Evolutionary conservation across 2,797 vertebrate genomes (phyloP), one percentile per base, ranked within the genome.

Genomic region (Hoplostethus mediterraneus): DNA sequence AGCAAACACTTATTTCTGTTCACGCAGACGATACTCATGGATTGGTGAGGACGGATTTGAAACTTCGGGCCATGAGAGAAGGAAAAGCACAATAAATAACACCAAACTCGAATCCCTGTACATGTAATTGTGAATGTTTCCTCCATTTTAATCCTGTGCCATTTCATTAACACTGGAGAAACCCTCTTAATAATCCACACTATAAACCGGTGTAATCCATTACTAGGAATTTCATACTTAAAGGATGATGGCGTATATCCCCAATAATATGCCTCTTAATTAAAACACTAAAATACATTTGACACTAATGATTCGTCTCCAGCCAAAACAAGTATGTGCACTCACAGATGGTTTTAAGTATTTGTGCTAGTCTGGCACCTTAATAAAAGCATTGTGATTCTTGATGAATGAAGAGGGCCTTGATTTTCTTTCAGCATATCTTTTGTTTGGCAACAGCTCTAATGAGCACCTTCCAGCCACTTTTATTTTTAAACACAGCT

Each of bases 131-230:
- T 56, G 9, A 70, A 51, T 53, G 52, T 72, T 65, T 64, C 56
- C 48, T 80, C 48, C 33, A 55, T 66, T 81, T 86, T 78, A 81
- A 87, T 87, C 74, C 71, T 58, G 16, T 13, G 63, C 75, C 75
- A 81, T 66, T 78, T 76, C 67, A 74, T 81, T 77, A 84, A 83
- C 42, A 57, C 47, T 38, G 75, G 25, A 67, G 70, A 79, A 79
- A 17, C 3, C 30, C 30, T 59, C 71, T 54, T 72, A 67, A 77
- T 84, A 65, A 82, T 81, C 63, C 58, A 45, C 47, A 71, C 5
- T 61, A 17, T 73, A 67, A 87, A 70, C 30, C 59, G 55, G 59
- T 81, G 62, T 77, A 86, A 90, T 88, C 67, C 81, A 72, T 87
- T 62, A 62, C 63, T 70, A 63, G 36, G 56, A 61, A 31, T 85